Conservation (phyloP, 2,113 vertebrate genomes). For the Cephalopterus ornatus region DNA sequence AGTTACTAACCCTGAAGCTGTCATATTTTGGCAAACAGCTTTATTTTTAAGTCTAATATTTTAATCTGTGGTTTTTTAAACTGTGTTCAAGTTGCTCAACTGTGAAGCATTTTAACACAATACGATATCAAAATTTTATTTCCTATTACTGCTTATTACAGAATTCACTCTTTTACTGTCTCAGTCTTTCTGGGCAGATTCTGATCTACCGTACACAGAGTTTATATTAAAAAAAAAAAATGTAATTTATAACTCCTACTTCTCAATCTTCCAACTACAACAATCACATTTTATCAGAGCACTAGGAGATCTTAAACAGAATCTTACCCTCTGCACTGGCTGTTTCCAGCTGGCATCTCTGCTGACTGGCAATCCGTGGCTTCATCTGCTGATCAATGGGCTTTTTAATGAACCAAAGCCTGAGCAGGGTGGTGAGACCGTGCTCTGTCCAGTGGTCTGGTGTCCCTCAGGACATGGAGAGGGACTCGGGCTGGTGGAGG, state of each 20-base stretch:
- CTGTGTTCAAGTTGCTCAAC: not conserved
- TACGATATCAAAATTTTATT: not conserved
- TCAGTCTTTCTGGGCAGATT: not conserved
- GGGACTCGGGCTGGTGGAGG: not conserved
- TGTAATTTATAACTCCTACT: not conserved
- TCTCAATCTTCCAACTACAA: not conserved
- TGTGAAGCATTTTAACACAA: not conserved
- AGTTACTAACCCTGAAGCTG: not conserved
- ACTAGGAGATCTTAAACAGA: not conserved
- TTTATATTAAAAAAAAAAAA: not conserved
- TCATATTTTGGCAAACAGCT: not conserved
- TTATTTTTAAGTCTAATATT: not conserved
- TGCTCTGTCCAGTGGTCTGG: too few species aligned
- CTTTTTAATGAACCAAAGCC: not conserved
- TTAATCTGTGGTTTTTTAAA: not conserved
- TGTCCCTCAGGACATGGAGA: not conserved
- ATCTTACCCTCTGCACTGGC: not conserved
- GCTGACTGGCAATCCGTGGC: fast-evolving
- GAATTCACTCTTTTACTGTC: not conserved
- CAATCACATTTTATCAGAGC: not conserved
- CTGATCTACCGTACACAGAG: not conserved
- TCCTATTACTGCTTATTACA: not conserved
- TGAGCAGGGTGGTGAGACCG: not conserved
- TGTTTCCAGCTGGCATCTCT: fast-evolving
- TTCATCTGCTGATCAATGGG: not conserved